Base-by-base conservation (phyloP, 2,113 vertebrate genomes). In the Taurulus bubalis region DNA sequence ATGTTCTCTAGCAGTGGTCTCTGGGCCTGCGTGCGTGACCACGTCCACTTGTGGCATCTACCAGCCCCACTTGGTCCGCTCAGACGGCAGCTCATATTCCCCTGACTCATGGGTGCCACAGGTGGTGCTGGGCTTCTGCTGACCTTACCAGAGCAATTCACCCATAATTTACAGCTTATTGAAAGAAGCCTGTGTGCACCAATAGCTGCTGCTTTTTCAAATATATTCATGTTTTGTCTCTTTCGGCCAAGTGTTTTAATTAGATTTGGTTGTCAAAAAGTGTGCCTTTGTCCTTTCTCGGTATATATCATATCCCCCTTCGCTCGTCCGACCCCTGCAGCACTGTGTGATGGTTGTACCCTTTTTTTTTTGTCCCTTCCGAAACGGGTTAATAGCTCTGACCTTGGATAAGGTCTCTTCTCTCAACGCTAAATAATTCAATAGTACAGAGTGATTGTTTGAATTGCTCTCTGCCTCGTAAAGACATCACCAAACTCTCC, bases 371-470 rank as follows among this genome's bases (percentile, higher is more conserved):
- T 8, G 32, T 74, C 76, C 8, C 24, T 34, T 49, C 49, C n/a
- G 7, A 80, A 90, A 72, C 2, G 5, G 20, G 72, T 74, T 81
- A 83, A 82, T 74, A 70, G 80, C 85, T 75, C 73, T 73, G 82
- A 87, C 87, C 79, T 86, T 68, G 75, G 40, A 63, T 58, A 12
- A 80, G 71, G 58, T 71, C 85, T 76, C 9, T 49, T 56, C 75
- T 89, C 83, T 87, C 64, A 0, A 2, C 40, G 69, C 64, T 91
- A 58, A 90, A 91, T 91, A 89, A 92, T 92, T 89, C 81, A 91
- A 3, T 18, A 68, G 67, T 66, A 71, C 79, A 72, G 74, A 85
- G 86, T 69, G 77, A 87, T 65, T 74, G 80, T 82, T 77, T 84
- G 84, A 84, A 86, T 79, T 71, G 47, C 72, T 83, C 62, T 64